Percentiles rank a stretch among this genome's conserved stretches.
Conservation (phyloP, 1,140 invertebrate genomes). For the Anagrus nilaparvatae region DNA sequence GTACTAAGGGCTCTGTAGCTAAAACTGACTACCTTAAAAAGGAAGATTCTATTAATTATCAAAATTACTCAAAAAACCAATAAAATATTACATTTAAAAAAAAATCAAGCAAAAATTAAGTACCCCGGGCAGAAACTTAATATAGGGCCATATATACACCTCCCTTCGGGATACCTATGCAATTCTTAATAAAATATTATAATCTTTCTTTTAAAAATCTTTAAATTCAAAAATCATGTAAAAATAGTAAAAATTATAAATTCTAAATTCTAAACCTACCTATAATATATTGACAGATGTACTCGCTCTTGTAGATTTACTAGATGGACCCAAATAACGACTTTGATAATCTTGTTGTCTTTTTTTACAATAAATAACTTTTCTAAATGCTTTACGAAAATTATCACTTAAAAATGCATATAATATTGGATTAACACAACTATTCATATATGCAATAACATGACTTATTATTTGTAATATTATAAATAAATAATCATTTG, state of each 20-base stretch:
- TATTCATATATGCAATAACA: conserved; percentile 90
- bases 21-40: too few relatives aligned
- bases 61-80: too few relatives aligned
- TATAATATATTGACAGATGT: conserved; percentile 37
- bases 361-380: conserved; percentile 48
- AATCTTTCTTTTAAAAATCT: too few relatives aligned
- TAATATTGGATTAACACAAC: conserved; percentile 91
- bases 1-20: too few relatives aligned
- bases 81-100: too few relatives aligned
- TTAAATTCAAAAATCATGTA: too few relatives aligned
- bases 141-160: too few relatives aligned
- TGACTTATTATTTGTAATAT: conserved; percentile 78
- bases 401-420: conserved; percentile 86
- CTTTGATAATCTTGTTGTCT: conserved; percentile 25
- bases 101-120: too few relatives aligned
- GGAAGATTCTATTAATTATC: too few relatives aligned
- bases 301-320: conserved; percentile 33
- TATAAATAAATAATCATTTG: conserved; percentile 49
- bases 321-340: conserved; percentile 32
- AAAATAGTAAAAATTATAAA: conserved; percentile 1
- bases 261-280: conserved; percentile 21
- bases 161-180: too few relatives aligned
- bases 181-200: too few relatives aligned
- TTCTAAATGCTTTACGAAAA: conserved; percentile 74
- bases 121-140: too few relatives aligned